Evolutionary conservation across 2,888 invertebrate genomes (phyloP).

Genomic region (Lepidochitona cinerea): DNA sequence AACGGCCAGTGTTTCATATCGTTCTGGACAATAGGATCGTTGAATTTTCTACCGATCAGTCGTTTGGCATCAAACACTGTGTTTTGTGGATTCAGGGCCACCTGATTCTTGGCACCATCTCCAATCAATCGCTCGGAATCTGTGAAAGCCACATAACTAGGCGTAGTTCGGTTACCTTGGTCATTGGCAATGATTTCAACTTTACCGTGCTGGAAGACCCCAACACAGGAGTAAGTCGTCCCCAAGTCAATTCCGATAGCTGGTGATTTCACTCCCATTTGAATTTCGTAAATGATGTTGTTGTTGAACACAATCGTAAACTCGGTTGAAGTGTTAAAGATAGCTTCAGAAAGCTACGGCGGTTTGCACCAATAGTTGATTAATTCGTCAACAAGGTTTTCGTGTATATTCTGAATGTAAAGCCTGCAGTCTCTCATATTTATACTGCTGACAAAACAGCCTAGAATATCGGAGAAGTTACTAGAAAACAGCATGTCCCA

Average conservation of each 20-base stretch:
- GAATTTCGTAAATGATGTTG: background rate
- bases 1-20: constrained; percentile 50
- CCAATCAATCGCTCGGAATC: constrained; percentile 70
- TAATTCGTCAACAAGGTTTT: too few relatives aligned
- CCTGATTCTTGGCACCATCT: constrained; percentile 71
- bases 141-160: constrained; percentile 80
- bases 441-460: too few relatives aligned
- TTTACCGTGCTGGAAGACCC: constrained; percentile 70
- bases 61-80: constrained; percentile 69
- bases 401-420: too few relatives aligned
- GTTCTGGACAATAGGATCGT: constrained; percentile 34
- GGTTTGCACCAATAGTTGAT: too few relatives aligned
- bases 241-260: constrained; percentile 89
- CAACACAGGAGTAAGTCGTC: constrained; percentile 80
- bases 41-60: constrained; percentile 38
- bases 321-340: too few relatives aligned
- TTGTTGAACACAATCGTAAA: background rate
- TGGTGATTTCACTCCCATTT: constrained; percentile 13
- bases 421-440: too few relatives aligned
- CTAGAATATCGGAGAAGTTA: too few relatives aligned
- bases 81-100: constrained; percentile 39
- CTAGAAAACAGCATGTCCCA: too few relatives aligned
- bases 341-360: too few relatives aligned
- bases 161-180: constrained; percentile 79
- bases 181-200: constrained; percentile 73